These are phyloP conservation scores for Habropoda laboriosa DNA, from an alignment of 1,140 invertebrate species.

Conservation along the genomic window DNA sequence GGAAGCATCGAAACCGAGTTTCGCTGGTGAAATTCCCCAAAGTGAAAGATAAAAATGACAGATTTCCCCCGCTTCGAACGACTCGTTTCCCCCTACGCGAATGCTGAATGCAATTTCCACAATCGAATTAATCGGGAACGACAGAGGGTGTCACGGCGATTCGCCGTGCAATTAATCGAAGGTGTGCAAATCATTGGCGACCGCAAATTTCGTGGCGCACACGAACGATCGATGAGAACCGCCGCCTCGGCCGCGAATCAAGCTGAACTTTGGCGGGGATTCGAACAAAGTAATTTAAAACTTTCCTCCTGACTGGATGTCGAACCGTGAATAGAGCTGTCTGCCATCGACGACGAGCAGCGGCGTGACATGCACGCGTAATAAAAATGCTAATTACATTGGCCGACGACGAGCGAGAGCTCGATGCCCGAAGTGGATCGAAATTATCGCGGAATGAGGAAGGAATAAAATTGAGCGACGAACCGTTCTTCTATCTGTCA, in stretches of 20 bases:
- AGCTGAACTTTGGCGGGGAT: slow-evolving; percentile 38
- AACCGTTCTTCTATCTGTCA: not conserved
- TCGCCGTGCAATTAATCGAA: slow-evolving; percentile 1
- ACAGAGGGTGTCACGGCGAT: not conserved
- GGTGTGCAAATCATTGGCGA: not conserved
- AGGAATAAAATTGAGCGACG: slow-evolving; percentile 14
- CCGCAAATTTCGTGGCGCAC: slow-evolving; percentile 12
- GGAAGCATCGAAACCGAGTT: no score
- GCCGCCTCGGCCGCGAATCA: not conserved
- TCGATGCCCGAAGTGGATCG: not conserved
- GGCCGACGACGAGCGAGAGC: slow-evolving; percentile 17
- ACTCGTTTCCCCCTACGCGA: not conserved
- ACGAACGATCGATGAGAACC: slow-evolving; percentile 7
- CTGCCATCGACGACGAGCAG: slow-evolving; percentile 34
- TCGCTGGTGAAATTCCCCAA: no score
- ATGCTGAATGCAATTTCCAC: not conserved
- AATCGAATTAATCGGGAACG: slow-evolving; percentile 7
- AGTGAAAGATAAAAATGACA: no score
- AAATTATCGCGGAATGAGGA: slow-evolving; percentile 24
- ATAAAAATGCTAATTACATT: slow-evolving; percentile 67
- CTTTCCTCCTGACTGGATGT: slow-evolving; percentile 50
- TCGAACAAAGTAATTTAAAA: slow-evolving; percentile 65
- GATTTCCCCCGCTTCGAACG: no score
- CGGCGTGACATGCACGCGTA: slow-evolving; percentile 42
- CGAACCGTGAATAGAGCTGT: slow-evolving; percentile 46